Conservation (phyloP, 2,797 vertebrate genomes). For the Monodelphis domestica region DNA sequence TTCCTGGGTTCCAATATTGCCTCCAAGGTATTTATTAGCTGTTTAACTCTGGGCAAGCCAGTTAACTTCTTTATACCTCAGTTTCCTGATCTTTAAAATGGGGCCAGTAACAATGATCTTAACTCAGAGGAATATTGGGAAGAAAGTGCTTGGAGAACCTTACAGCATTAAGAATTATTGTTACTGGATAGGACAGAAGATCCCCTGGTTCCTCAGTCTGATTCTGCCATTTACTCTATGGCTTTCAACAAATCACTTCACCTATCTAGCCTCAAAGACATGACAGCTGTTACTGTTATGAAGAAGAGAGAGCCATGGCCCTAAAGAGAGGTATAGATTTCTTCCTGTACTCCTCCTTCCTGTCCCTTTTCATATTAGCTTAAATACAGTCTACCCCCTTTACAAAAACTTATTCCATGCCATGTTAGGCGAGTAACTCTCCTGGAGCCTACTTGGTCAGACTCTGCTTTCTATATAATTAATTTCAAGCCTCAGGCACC, state of each 20-base stretch:
- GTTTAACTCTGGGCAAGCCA: not conserved
- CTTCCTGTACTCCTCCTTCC: not conserved
- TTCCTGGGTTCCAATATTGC: not conserved
- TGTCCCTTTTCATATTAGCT: not conserved
- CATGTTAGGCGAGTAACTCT: not conserved
- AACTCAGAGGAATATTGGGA: not conserved
- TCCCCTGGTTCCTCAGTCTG: not conserved
- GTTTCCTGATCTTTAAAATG: not conserved
- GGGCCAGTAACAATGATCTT: not conserved
- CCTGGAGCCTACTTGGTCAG: not conserved
- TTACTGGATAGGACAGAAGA: not conserved
- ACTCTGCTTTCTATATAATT: not conserved
- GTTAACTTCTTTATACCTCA: too few relatives aligned
- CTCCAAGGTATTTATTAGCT: not conserved
- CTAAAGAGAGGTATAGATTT: not conserved
- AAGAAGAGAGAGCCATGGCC: not conserved
- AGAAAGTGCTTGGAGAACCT: not conserved
- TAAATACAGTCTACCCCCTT: not conserved
- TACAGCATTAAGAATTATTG: not conserved
- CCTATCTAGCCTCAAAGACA: not conserved
- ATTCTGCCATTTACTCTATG: not conserved
- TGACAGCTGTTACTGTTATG: not conserved
- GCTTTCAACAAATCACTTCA: not conserved
- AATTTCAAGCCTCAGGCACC: not conserved
- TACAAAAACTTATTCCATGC: not conserved